phyloP scores from a whole-genome alignment of 2,113 vertebrate species.

The Anser cygnoides region DNA sequence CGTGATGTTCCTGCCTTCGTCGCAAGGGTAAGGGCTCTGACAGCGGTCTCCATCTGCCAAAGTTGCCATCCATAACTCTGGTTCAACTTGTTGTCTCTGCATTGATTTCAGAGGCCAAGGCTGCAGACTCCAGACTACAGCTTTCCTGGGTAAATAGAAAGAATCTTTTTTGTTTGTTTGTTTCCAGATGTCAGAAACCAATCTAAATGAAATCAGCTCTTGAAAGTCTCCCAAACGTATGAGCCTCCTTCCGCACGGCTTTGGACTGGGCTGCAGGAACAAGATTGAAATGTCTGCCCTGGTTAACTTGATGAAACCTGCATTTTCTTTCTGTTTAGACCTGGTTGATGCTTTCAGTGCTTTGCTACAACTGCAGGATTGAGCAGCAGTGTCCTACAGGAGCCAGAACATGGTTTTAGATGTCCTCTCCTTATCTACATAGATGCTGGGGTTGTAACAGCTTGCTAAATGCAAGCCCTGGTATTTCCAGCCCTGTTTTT shows the following conservation, averaged over 20 bases:
- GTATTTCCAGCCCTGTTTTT: accelerated
- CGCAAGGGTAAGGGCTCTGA: too few species aligned
- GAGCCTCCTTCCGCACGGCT: not conserved
- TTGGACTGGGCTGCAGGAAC: not conserved
- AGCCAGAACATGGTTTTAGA: not conserved
- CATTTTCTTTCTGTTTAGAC: not conserved
- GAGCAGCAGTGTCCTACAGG: not conserved
- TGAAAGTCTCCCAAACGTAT: not conserved
- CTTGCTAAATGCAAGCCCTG: not conserved
- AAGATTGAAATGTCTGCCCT: not conserved
- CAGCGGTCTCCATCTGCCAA: not conserved
- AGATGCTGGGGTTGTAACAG: accelerated
- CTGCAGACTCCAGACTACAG: not conserved
- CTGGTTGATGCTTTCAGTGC: not conserved
- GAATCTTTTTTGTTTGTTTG: not conserved
- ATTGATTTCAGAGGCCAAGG: not conserved
- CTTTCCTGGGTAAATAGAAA: not conserved
- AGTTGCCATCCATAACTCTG: accelerated
- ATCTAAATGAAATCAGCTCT: not conserved
- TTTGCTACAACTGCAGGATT: not conserved
- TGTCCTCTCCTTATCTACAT: not conserved
- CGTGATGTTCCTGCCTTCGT: too few species aligned
- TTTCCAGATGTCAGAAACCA: not conserved
- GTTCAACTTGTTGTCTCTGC: not conserved
- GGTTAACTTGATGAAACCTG: not conserved